Conservation (phyloP, 2,113 vertebrate genomes). For the Chloroceryle aenea region DNA sequence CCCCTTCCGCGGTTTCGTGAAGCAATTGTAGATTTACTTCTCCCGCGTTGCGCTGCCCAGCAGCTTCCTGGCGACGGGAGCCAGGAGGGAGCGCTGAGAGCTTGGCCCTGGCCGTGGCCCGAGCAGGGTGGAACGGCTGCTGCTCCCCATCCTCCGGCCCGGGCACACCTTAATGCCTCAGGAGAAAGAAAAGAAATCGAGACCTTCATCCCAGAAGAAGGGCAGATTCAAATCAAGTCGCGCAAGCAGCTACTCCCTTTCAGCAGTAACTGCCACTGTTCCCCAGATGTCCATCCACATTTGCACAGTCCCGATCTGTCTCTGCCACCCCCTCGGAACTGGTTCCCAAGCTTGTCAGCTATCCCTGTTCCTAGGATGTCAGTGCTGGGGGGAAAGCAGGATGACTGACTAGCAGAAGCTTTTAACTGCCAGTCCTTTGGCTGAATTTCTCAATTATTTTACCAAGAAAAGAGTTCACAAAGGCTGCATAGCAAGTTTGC, state of each 20-base stretch:
- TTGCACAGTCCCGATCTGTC: accelerated
- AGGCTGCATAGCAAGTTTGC: neutral
- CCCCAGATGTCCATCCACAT: neutral
- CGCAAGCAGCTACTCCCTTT: neutral
- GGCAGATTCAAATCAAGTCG: neutral
- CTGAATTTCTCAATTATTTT: neutral
- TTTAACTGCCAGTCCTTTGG: neutral
- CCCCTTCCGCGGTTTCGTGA: too few species aligned
- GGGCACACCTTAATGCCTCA: accelerated
- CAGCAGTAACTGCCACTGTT: neutral
- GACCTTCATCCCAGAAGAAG: too few species aligned
- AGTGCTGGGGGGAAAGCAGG: neutral
- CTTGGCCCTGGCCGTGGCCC: accelerated
- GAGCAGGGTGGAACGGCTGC: neutral
- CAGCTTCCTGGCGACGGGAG: neutral
- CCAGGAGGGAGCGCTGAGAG: too few species aligned
- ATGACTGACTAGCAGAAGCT: neutral
- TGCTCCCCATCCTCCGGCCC: accelerated
- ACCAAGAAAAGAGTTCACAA: neutral
- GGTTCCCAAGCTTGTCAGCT: neutral
- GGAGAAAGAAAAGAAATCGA: neutral
- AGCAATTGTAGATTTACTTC: too few species aligned
- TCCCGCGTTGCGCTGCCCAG: too few species aligned
- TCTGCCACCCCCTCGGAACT: neutral
- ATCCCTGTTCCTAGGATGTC: neutral